Base-by-base conservation (phyloP, 92 coral and sea anemone species). In the Metridium senile region DNA sequence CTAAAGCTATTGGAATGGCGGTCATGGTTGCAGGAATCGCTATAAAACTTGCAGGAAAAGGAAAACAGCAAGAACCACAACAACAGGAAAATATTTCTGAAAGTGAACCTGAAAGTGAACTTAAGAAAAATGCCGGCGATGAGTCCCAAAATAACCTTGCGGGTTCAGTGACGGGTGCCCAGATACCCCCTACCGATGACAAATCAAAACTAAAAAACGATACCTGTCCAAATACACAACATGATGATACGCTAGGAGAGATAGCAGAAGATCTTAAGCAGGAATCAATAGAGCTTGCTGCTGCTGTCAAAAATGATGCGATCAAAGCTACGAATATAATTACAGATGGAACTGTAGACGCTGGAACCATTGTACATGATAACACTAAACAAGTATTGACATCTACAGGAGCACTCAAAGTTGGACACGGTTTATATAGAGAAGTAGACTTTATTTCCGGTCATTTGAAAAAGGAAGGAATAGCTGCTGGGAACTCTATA, bases 1-100 rank as follows among this genome's bases (percentile, higher is more conserved):
- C 82, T 34, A 92, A 85, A 66, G 89, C 84, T 26, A 72, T 89
- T 64, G 93, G 93, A 71, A 81, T 92, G 32, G 87, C 81, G 28
- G 65, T 92, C 11, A 39, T 91, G 49, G 88, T 81, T 23, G 89
- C 81, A 26, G 87, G 89, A 39, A 67, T 92, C 28, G 75, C 66
- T 26, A 78, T 85, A n/a, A 89, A 86, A 79, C 45, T 92, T 4
- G 83, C 70, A 68, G 79, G 82, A 20, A 72, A 74, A 64, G 69
- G 57, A 11, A 82, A 79, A 62, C 77, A 39, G 33, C 58, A 74
- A 45, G 71, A 78, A 17, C 52, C 33, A 43, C 81, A 30, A 26
- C 29, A 52, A 45, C 28, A 33, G 25, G 79, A 59, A 9, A 20
- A 59, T 31, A 6, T 25, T 62, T 16, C 70, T 32, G 74, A 61